phyloP scores from a whole-genome alignment of 2,888 invertebrate species.

The Amblyjoppa proteus region DNA sequence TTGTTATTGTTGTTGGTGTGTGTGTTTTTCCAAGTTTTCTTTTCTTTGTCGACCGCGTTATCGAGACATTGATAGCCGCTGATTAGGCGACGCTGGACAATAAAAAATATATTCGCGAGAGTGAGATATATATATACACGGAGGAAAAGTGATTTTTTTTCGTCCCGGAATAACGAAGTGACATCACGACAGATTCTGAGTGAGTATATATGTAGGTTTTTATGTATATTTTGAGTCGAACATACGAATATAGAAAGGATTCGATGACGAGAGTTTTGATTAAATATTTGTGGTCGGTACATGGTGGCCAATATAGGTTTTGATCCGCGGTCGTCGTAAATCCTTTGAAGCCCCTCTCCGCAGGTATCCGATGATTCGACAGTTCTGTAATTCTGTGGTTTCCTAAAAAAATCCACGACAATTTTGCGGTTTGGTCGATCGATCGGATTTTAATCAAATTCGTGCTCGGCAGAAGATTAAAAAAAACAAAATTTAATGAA shows the following conservation, averaged over 20 bases:
- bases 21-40: neutral
- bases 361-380: slow-evolving; percentile 12
- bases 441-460: neutral
- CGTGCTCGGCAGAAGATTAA: neutral
- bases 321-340: slow-evolving; percentile 25
- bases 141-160: slow-evolving; percentile 43
- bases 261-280: slow-evolving; percentile 14
- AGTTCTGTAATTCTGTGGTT: slow-evolving; percentile 10
- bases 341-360: slow-evolving; percentile 4
- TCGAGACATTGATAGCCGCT: slow-evolving; percentile 24
- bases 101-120: slow-evolving; percentile 18
- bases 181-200: slow-evolving; percentile 61
- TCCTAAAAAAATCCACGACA: neutral
- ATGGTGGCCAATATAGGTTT: neutral
- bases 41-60: slow-evolving; percentile 17
- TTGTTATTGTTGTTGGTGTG: neutral
- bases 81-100: neutral
- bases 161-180: slow-evolving; percentile 50
- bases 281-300: slow-evolving; percentile 32
- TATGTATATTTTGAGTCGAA: neutral
- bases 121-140: neutral
- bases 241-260: neutral
- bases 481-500: neutral
- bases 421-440: neutral
- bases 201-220: slow-evolving; percentile 42